Conservation (phyloP, 2,888 invertebrate species). For the Eristalinus sepulchralis region DNA sequence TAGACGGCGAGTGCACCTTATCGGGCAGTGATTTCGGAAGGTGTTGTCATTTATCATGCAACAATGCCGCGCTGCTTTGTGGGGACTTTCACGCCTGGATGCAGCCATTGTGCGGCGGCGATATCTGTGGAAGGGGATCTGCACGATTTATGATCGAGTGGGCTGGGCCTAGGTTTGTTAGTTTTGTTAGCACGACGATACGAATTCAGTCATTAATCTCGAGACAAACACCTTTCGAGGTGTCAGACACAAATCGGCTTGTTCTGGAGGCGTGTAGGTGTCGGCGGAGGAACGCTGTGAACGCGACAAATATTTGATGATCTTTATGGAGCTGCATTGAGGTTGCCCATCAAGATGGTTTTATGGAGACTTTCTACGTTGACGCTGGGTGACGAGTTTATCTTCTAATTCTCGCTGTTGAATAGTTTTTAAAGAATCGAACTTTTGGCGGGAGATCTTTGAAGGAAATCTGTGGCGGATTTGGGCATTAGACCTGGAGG, state of each 20-base stretch:
- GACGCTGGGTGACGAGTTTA: no score
- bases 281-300: not conserved
- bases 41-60: slow-evolving; percentile 57
- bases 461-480: no score
- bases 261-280: not conserved
- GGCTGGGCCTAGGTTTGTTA: not conserved
- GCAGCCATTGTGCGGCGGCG: not conserved
- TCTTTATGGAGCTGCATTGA: not conserved
- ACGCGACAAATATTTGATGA: not conserved
- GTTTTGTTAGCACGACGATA: not conserved
- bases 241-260: not conserved
- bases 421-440: no score
- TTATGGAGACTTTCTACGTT: not conserved
- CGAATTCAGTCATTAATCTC: not conserved
- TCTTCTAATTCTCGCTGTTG: no score
- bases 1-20: slow-evolving; percentile 42
- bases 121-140: not conserved
- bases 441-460: no score
- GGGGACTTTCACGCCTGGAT: not conserved
- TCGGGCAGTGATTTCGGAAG: slow-evolving; percentile 48
- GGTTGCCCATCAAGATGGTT: not conserved
- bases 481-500: no score
- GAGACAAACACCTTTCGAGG: not conserved
- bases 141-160: not conserved
- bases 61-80: slow-evolving; percentile 40